These are phyloP conservation scores for Salpingus planirostris DNA, from an alignment of 2,888 invertebrate species.

Conservation along the genomic window DNA sequence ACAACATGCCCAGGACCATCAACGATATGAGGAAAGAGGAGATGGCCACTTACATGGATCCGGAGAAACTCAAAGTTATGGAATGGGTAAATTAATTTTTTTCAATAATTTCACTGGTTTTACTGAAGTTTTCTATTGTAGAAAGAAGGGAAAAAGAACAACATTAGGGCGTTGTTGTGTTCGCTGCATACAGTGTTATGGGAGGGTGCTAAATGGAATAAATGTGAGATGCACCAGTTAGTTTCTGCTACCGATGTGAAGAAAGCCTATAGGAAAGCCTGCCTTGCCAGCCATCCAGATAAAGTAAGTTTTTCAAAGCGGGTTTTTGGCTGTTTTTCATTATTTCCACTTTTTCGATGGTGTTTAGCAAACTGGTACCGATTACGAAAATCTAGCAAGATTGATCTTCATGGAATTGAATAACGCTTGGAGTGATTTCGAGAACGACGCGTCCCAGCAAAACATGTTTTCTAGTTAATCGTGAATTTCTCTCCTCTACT, in stretches of 20 bases:
- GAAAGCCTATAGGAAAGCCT: slow-evolving; percentile 90
- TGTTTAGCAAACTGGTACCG: slow-evolving; percentile 80
- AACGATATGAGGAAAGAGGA: slow-evolving; percentile 90
- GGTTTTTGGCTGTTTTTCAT: slow-evolving; percentile 1
- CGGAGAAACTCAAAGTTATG: slow-evolving; percentile 73
- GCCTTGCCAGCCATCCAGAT: slow-evolving; percentile 96
- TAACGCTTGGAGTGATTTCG: slow-evolving; percentile 97
- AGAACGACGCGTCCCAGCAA: slow-evolving; percentile 68
- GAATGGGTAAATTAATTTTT: slow-evolving; percentile 62
- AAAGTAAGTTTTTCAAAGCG: slow-evolving; percentile 74
- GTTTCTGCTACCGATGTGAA: slow-evolving; percentile 91
- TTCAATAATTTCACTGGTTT: slow-evolving; percentile 1
- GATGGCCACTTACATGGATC: slow-evolving; percentile 81
- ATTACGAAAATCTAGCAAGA: slow-evolving; percentile 88
- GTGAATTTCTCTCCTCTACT: slow-evolving; percentile 7
- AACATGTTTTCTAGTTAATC: slow-evolving; percentile 51
- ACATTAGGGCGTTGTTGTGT: slow-evolving; percentile 90
- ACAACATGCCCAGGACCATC: slow-evolving; percentile 75
- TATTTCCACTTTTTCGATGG: no score
- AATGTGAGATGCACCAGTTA: slow-evolving; percentile 90
- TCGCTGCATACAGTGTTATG: slow-evolving; percentile 90
- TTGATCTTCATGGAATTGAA: slow-evolving; percentile 98
- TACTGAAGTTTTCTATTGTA: slow-evolving; percentile 39
- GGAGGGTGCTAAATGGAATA: slow-evolving; percentile 88
- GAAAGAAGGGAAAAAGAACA: slow-evolving; percentile 93